phyloP scores from a whole-genome alignment of 2,888 invertebrate species.

The Empis stercorea region DNA sequence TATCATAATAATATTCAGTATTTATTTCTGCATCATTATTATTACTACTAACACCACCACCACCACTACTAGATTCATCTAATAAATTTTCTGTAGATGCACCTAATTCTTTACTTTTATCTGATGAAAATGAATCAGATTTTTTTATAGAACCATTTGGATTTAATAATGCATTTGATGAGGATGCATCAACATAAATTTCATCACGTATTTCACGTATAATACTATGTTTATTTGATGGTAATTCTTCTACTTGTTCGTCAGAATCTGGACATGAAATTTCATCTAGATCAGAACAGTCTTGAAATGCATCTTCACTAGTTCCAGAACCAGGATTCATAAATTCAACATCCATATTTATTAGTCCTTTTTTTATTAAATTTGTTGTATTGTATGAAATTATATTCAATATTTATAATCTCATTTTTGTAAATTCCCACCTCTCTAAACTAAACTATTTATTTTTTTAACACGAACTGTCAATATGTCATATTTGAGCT shows the following conservation, averaged over 20 bases:
- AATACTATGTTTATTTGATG: slow-evolving; percentile 23
- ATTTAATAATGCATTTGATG: slow-evolving; percentile 5
- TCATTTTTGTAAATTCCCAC: no score
- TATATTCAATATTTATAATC: no score
- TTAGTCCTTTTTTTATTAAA: no score
- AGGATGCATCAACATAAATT: slow-evolving; percentile 13
- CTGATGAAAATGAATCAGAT: slow-evolving; percentile 18
- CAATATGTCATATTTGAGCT: no score
- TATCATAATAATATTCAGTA: slow-evolving; percentile 54
- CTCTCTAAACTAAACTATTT: no score
- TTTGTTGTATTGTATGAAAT: no score
- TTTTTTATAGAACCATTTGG: slow-evolving; percentile 15
- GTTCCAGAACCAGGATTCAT: no score
- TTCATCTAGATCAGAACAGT: no score
- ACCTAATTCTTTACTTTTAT: slow-evolving; percentile 22
- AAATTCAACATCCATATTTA: no score
- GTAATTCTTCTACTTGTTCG: neutral
- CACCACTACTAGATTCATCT: slow-evolving; percentile 13
- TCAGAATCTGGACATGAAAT: neutral
- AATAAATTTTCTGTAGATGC: slow-evolving; percentile 25
- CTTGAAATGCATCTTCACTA: no score
- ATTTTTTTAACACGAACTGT: no score
- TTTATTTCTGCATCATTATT: slow-evolving; percentile 26
- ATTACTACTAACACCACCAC: slow-evolving; percentile 1
- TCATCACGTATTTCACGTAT: slow-evolving; percentile 26